Evolutionary conservation across 2,797 vertebrate genomes (phyloP).

Genomic region (Luscinia megarhynchos): DNA sequence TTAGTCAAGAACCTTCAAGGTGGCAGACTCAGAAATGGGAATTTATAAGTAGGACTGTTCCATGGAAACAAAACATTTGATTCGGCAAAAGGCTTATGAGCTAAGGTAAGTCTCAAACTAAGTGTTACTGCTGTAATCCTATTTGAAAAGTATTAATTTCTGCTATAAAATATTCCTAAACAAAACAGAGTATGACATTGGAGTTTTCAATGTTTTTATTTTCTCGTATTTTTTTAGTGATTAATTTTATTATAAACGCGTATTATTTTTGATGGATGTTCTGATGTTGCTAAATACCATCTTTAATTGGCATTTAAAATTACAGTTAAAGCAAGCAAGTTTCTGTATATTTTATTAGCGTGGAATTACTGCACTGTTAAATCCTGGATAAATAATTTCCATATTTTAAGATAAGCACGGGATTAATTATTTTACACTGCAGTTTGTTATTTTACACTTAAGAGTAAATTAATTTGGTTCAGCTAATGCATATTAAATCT

Average conservation of each 20-base stretch:
- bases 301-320: slow-evolving; percentile 43
- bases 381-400: slow-evolving; percentile 4
- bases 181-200: background rate
- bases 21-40: background rate
- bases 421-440: background rate
- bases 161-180: background rate
- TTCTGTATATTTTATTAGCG: slow-evolving; percentile 10
- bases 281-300: background rate
- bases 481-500: slow-evolving; percentile 27
- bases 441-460: slow-evolving; percentile 25
- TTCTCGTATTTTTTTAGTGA: background rate
- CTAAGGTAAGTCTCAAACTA: background rate
- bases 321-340: slow-evolving; percentile 8
- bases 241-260: background rate
- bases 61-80: background rate
- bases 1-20: background rate
- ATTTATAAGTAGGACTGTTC: background rate
- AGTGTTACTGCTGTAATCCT: background rate
- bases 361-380: background rate
- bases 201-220: background rate
- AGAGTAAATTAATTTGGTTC: slow-evolving; percentile 54
- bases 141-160: background rate
- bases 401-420: slow-evolving; percentile 26
- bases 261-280: background rate
- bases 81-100: background rate